Evolutionary conservation across 2,113 vertebrate species (phyloP).

Genomic region (Corydoras maculifer): DNA sequence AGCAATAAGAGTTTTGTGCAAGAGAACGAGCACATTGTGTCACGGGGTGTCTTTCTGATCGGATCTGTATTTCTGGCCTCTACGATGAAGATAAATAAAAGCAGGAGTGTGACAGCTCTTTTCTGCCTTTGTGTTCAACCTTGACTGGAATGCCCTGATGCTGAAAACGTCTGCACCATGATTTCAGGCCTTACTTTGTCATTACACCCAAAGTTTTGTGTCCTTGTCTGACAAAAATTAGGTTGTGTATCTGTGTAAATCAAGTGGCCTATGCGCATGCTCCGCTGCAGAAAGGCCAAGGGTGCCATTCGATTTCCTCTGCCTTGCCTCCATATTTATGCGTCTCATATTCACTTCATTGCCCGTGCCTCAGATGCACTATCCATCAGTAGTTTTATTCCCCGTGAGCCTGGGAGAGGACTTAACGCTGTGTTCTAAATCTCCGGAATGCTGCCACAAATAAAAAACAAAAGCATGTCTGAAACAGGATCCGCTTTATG

Average conservation of each 20-base stretch:
- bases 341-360: slow-evolving; percentile 94
- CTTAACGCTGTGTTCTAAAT: slow-evolving; percentile 91
- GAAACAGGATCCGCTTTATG: slow-evolving; percentile 83
- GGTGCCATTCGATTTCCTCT: slow-evolving; percentile 78
- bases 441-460: slow-evolving; percentile 84
- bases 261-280: slow-evolving; percentile 79
- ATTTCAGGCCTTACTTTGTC: slow-evolving; percentile 68
- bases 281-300: slow-evolving; percentile 70
- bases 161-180: slow-evolving; percentile 59
- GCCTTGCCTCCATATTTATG: slow-evolving; percentile 95
- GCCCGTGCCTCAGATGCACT: slow-evolving; percentile 84
- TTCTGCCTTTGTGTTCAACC: slow-evolving; percentile 56
- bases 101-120: slow-evolving; percentile 44
- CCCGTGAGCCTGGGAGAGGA: slow-evolving; percentile 86
- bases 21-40: background rate
- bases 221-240: slow-evolving; percentile 71
- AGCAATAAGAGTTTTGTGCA: too few relatives aligned
- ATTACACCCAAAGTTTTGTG: slow-evolving; percentile 68
- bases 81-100: slow-evolving; percentile 32
- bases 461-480: slow-evolving; percentile 81
- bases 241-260: slow-evolving; percentile 81
- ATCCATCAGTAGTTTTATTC: slow-evolving; percentile 95
- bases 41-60: slow-evolving; percentile 21
- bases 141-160: slow-evolving; percentile 62
- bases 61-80: slow-evolving; percentile 28